Evolutionary conservation across 2,113 vertebrate species (phyloP).

Genomic region (Gnathonemus longibarbis): DNA sequence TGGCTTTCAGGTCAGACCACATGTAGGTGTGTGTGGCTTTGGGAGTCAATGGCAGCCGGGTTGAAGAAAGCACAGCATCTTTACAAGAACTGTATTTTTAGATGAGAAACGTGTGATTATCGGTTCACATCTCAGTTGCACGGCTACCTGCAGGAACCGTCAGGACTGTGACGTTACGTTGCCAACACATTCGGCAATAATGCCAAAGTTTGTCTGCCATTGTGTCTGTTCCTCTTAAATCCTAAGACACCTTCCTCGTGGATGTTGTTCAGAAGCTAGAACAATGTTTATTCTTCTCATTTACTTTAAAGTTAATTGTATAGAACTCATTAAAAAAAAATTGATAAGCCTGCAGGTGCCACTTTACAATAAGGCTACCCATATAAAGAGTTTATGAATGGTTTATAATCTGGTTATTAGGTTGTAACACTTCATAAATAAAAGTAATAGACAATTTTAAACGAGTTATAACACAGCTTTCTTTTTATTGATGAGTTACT

Average conservation of each 20-base stretch:
- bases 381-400: no score
- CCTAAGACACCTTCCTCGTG: neutral
- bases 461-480: no score
- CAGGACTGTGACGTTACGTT: neutral
- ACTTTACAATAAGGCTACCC: no score
- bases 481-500: no score
- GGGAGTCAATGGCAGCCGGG: neutral
- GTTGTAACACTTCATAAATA: no score
- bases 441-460: no score
- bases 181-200: neutral
- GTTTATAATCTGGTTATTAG: no score
- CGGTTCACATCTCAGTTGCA: neutral
- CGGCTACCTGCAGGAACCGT: neutral
- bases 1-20: constrained; percentile 19
- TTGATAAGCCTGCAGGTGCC: neutral
- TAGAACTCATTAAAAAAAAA: neutral
- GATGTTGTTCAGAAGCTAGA: neutral
- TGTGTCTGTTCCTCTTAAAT: neutral
- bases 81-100: constrained; percentile 1
- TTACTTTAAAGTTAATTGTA: neutral
- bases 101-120: neutral
- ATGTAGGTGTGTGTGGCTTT: constrained; percentile 16
- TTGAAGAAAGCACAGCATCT: neutral
- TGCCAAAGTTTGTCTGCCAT: neutral
- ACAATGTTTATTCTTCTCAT: neutral